A percentile compares a stretch with the other conserved stretches of the same genome.
These are phyloP conservation scores for Phyllotreta striolata DNA, from an alignment of 2,888 invertebrate genomes.

Conservation along the genomic window DNA sequence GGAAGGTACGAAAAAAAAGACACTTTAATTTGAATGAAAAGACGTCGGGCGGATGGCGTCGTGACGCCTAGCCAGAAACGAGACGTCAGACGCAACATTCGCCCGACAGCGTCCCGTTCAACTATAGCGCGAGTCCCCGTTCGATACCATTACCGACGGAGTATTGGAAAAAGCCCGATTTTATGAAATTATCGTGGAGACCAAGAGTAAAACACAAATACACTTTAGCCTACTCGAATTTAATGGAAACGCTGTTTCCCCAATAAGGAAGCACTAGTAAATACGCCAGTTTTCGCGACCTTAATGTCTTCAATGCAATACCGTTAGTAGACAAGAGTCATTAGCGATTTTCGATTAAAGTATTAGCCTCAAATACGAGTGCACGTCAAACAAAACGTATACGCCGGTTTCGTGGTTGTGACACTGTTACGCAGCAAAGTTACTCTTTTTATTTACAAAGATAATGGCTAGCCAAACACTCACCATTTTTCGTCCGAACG, in stretches of 20 bases:
- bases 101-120: slow-evolving; percentile 29
- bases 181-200: no score
- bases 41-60: slow-evolving; percentile 27
- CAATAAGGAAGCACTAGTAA: no score
- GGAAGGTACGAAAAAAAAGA: slow-evolving; percentile 8
- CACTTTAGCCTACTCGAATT: no score
- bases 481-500: slow-evolving; percentile 43
- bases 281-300: no score
- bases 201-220: no score
- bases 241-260: no score
- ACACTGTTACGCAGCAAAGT: slow-evolving; percentile 52
- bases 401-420: slow-evolving; percentile 36
- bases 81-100: slow-evolving; percentile 44
- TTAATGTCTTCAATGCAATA: neutral
- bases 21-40: slow-evolving; percentile 36
- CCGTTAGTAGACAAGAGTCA: slow-evolving; percentile 18
- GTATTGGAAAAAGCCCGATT: no score
- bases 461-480: slow-evolving; percentile 57
- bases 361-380: slow-evolving; percentile 22
- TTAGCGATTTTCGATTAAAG: slow-evolving; percentile 21
- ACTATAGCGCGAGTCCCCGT: no score
- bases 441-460: slow-evolving; percentile 58
- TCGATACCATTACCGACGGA: no score
- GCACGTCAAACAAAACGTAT: slow-evolving; percentile 24
- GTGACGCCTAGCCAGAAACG: slow-evolving; percentile 30